phyloP scores from a whole-genome alignment of 2,113 vertebrate species.

The Triplophysa siluroides region DNA sequence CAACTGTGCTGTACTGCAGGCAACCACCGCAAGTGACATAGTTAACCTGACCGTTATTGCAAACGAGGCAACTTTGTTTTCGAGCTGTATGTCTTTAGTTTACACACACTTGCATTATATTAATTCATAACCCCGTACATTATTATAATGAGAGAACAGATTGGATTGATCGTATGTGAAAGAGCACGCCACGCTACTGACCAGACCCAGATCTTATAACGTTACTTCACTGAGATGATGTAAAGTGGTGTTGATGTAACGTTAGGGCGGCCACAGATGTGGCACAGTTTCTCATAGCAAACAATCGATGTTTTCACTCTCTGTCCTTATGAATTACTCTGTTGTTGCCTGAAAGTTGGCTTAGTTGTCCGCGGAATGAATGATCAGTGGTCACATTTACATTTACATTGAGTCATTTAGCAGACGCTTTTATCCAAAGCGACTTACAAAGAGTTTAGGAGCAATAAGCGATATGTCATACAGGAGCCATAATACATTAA shows the following conservation, averaged over 20 bases:
- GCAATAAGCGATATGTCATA: no score
- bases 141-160: neutral
- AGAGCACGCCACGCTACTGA: neutral
- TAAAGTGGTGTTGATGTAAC: neutral
- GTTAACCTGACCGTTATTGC: no score
- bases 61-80: no score
- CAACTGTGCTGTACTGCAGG: no score
- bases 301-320: constrained; percentile 21
- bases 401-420: no score
- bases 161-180: neutral
- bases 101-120: neutral
- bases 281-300: neutral
- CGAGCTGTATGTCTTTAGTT: no score
- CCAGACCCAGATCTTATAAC: neutral
- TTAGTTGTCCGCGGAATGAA: neutral
- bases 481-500: no score
- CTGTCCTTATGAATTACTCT: neutral
- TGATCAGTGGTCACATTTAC: neutral
- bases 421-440: no score
- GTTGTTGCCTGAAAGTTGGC: constrained; percentile 3
- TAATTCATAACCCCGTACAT: neutral
- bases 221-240: neutral
- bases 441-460: no score
- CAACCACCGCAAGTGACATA: no score
- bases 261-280: neutral